Base-by-base conservation (phyloP, 2,113 vertebrate species). In the Turnix velox region DNA sequence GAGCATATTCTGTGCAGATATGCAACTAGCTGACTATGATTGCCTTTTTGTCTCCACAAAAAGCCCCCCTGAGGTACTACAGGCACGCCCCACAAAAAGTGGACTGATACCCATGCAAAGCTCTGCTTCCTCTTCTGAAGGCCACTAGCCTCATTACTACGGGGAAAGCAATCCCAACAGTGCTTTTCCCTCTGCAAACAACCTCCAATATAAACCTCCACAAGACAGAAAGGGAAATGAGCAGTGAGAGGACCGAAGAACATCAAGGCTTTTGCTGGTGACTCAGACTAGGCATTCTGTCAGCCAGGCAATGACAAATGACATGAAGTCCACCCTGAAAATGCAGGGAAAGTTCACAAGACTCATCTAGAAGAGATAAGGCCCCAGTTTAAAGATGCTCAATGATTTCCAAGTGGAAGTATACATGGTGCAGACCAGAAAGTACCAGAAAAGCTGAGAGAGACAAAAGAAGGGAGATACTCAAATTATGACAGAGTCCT, bases 11-110 rank as follows among this genome's bases (percentile, higher is more conserved):
- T 54, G 28, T 12, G 10, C 39, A 74, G 65, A 27, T 27, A 80
- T 0, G 8, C 54, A 52, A 68, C 6, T 35, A 87, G 42, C 10
- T 57, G 62, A 37, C 45, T 42, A 24, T 8, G 18, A 77, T 10
- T 0, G 2, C 6, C 42, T 59, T 28, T 43, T 46, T 3, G 0
- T 37, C n/a, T 9, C n/a, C 28, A 59, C 5, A 15, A 27, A 81
- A 12, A 19, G 23, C 28, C 54, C 62, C 40, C 39, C 30, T 20
- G 16, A 23, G 18, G 20, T 55, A 37, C 35, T 48, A 19, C 0
- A 68, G 9, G 28, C 9, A 28, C 2, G 4, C n/a, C 24, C 37
- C 40, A 77, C n/a, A 62, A 14, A 4, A 90, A 57, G 27, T 3
- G 16, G 10, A 30, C 6, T 45, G 88, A 28, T 40, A 87, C 16